Base-by-base conservation (phyloP, 1,140 invertebrate genomes). In the Scaptomyza montana region DNA sequence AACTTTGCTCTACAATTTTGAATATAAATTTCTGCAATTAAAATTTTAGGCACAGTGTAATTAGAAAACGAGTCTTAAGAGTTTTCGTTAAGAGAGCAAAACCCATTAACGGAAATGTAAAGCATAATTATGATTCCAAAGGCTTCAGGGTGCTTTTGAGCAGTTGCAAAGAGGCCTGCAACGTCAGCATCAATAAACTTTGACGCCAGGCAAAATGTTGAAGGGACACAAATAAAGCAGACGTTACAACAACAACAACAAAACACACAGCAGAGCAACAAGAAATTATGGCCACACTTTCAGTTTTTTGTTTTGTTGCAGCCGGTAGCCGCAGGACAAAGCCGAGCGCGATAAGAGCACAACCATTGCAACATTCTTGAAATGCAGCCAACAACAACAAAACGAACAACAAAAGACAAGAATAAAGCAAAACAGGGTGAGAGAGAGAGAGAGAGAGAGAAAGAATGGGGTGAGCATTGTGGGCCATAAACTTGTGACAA, bases 281-380 rank as follows among this genome's bases (percentile, higher is more conserved):
- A 57, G 41, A 86, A 85, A 86, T 86, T 86, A 86, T 86, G 67
- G 78, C 74, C 67, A 86, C 81, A 86, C 81, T 86, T 86, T 87
- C 72, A 36, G 73, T 87, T 81, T 87, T 82, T 69, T 36, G 7
- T 36, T 36, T 36, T 36, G 33, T 36, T 36, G 33, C 33, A 36
- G 50, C 57, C 30, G 55, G 45, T 46, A 12, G 56, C 53, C 74
- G 77, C 73, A 71, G 77, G 74, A 77, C 74, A 65, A 82, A 50
- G 61, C 59, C 49, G 33, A 51, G 25, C 55, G 41, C 51, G 61
- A 74, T 59, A 56, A 71, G 66, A 62, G 51, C 28, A 8, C 61
- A 25, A 45, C 60, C 61, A 63, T 56, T 74, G 77, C 69, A 69
- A 79, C 66, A 80, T 80, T 86, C 72, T 82, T 87, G 71, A 82